Conservation (phyloP, 1,140 invertebrate genomes). For the Polypedilum vanderplanki region DNA sequence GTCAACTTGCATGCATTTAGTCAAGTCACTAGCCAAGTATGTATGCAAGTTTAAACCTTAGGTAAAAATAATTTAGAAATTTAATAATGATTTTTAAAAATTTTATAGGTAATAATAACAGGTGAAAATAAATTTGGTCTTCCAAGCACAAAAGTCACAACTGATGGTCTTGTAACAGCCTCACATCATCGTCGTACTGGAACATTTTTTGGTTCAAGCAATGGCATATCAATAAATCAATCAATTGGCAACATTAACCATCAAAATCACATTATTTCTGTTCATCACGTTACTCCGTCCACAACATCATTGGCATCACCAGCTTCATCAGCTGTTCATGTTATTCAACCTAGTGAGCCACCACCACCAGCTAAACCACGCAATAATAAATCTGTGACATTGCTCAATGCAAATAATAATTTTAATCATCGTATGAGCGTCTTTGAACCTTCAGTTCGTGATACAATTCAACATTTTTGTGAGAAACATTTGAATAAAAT, state of each 20-base stretch:
- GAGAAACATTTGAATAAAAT: conserved; percentile 90
- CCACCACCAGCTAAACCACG: conserved; percentile 55
- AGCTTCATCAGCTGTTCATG: neutral
- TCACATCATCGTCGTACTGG: conserved; percentile 45
- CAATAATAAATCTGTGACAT: conserved; percentile 63
- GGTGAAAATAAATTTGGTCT: conserved; percentile 47
- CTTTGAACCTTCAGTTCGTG: conserved; percentile 78
- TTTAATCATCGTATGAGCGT: conserved; percentile 69
- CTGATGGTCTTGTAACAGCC: conserved; percentile 52
- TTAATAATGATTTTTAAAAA: conserved; percentile 28
- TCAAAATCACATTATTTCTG: conserved; percentile 39
- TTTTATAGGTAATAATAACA: conserved; percentile 42
- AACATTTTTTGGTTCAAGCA: conserved; percentile 39
- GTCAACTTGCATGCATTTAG: too few species aligned
- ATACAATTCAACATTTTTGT: conserved; percentile 89
- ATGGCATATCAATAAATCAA: conserved; percentile 38
- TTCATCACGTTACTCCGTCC: conserved; percentile 42
- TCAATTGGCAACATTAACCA: conserved; percentile 37
- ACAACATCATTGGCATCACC: conserved; percentile 27
- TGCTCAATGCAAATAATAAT: conserved; percentile 54
- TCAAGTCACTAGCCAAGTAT: too few species aligned
- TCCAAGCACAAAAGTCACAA: conserved; percentile 47
- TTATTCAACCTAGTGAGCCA: conserved; percentile 44
- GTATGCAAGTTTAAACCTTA: too few species aligned
- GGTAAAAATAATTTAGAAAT: too few species aligned